Base-by-base conservation (phyloP, 2,888 invertebrate genomes). In the Antitype chi region DNA sequence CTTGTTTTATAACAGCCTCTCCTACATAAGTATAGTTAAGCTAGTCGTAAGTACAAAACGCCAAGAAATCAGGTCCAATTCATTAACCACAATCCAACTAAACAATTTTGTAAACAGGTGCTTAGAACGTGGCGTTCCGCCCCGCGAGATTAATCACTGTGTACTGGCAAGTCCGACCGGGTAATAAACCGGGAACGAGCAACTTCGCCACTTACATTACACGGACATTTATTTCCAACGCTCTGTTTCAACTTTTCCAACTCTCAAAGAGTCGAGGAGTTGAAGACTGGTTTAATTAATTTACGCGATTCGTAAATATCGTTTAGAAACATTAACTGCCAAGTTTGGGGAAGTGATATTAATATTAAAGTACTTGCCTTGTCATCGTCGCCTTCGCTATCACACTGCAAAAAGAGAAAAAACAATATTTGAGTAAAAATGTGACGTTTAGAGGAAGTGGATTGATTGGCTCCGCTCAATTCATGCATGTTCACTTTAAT, bases 351-450 rank as follows among this genome's bases (percentile, higher is more conserved):
- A 67, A 80, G 71, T 85, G 82, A 88, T 81, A 79, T 81, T 91
- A 92, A 89, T 90, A 91, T 89, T 87, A 91, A 89, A 88, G 85
- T 91, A 96, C 98, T 97, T 97, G 98, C 98, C 98, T 98, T 98
- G 97, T 98, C 98, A 97, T 98, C 98, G 97, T 98, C 98, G 97
- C 98, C 98, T 97, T 98, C 98, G 97, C 98, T 98, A 98, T 98
- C 98, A 98, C 98, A 98, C 98, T 98, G 97, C 89, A 98, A 98
- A 95, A 97, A 95, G 95, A 95, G 96, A 96, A 95, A 95, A 68
- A 93, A 87, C 64, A 76, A 76, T 74, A 84, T 78, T 86, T 90
- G 80, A 91, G 85, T 89, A 76, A 70, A 74, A 49, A 66, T 72
- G 78, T 70, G 73, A 47, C 59, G 68, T 55, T 70, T 20, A 67